Evolutionary conservation across 2,113 vertebrate species (phyloP).

Genomic region (Rhinoptilus africanus): DNA sequence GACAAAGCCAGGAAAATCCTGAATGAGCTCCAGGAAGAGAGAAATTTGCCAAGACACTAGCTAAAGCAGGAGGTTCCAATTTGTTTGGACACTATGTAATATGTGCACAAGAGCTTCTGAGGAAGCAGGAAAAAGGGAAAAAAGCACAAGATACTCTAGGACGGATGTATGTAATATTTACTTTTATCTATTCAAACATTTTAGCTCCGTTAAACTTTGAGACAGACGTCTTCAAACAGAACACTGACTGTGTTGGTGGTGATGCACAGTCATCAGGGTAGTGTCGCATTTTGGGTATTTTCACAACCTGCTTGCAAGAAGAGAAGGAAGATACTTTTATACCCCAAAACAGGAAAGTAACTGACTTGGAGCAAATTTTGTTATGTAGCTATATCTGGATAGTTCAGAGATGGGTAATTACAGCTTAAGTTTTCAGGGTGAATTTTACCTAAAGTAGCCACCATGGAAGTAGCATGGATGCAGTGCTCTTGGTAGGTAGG

Average conservation of each 20-base stretch:
- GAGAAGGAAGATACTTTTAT: neutral
- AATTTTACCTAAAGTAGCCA: neutral
- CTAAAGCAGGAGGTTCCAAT: slow-evolving; percentile 67
- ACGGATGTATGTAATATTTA: neutral
- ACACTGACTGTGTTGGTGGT: neutral
- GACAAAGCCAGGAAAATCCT: slow-evolving; percentile 61
- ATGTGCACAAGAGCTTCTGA: slow-evolving; percentile 22
- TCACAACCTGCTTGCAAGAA: neutral
- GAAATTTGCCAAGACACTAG: slow-evolving; percentile 56
- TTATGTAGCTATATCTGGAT: neutral
- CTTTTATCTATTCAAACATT: neutral
- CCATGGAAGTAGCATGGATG: neutral
- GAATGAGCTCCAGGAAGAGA: slow-evolving; percentile 65
- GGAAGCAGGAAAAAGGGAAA: neutral
- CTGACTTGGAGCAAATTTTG: neutral
- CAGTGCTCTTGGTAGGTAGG: neutral
- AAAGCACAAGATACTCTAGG: neutral
- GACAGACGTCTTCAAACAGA: neutral
- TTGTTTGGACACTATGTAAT: slow-evolving; percentile 66
- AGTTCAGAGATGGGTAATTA: neutral
- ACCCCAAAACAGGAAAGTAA: neutral
- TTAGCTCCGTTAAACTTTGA: neutral
- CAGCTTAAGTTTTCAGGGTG: neutral
- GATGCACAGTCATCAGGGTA: neutral
- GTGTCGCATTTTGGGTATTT: neutral